phyloP scores from a whole-genome alignment of 1,140 invertebrate genomes.

The Zaprionus inermis region DNA sequence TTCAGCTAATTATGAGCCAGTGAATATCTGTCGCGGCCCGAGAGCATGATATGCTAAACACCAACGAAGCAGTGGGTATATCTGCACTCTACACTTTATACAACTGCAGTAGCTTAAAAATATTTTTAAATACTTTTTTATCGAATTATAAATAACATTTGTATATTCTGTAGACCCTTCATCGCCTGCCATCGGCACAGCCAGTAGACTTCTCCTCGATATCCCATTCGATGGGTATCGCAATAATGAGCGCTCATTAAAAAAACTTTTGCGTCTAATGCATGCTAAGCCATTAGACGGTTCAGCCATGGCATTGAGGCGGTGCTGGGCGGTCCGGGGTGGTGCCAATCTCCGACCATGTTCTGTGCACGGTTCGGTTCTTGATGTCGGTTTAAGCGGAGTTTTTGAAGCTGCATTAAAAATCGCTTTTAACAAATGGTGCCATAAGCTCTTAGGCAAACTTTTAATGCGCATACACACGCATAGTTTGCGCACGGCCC shows the following conservation, averaged over 20 bases:
- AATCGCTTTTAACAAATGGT: conserved; percentile 81
- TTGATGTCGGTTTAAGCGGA: conserved; percentile 4
- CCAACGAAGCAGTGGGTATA: neutral
- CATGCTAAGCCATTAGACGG: conserved; percentile 70
- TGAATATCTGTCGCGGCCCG: neutral
- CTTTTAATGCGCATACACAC: conserved; percentile 69
- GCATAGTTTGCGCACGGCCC: conserved; percentile 31
- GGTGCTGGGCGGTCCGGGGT: neutral
- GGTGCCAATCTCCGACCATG: conserved; percentile 6
- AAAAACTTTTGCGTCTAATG: conserved; percentile 54
- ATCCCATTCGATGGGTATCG: conserved; percentile 38
- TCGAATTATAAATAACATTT: neutral
- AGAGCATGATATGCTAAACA: conserved; percentile 24
- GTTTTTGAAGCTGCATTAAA: conserved; percentile 76
- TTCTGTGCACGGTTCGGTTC: neutral
- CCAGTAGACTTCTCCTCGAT: neutral
- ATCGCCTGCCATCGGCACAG: neutral
- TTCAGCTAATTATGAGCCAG: conserved; percentile 57
- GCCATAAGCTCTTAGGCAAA: conserved; percentile 78
- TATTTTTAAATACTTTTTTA: neutral
- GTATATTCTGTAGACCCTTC: too few relatives aligned
- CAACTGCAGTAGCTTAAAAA: too few relatives aligned
- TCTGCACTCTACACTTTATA: neutral
- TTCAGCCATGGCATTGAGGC: conserved; percentile 48
- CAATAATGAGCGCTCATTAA: conserved; percentile 57